Evolutionary conservation across 2,797 vertebrate species (phyloP).

Genomic region (Neomorphus geoffroyi): DNA sequence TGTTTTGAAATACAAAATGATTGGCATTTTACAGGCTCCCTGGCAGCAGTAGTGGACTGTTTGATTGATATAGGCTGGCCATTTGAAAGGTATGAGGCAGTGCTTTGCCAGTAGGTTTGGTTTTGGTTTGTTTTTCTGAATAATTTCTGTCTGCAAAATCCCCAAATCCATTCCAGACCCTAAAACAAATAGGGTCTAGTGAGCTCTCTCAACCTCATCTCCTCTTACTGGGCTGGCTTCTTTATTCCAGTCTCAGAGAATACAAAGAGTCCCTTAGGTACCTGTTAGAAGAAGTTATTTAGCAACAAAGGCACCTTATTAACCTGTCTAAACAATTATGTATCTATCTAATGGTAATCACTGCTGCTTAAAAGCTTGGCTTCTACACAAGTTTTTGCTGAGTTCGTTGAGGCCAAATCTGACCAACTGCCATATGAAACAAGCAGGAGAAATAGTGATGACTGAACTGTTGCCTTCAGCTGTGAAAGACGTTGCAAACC

Average conservation of each 20-base stretch:
- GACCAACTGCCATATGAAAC: not conserved
- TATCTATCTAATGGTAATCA: not conserved
- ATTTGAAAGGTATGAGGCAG: not conserved
- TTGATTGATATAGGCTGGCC: not conserved
- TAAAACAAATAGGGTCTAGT: not conserved
- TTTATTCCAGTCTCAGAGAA: not conserved
- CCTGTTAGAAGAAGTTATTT: not conserved
- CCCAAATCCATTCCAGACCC: not conserved
- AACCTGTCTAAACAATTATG: not conserved
- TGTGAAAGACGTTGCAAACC: not conserved
- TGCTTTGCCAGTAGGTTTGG: not conserved
- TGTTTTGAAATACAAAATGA: not conserved
- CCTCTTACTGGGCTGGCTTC: not conserved
- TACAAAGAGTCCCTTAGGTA: not conserved
- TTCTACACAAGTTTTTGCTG: not conserved
- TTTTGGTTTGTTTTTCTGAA: not conserved
- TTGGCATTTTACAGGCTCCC: not conserved
- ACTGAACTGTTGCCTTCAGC: not conserved
- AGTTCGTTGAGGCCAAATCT: not conserved
- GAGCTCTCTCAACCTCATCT: not conserved
- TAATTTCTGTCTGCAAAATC: not conserved
- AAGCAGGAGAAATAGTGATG: not conserved
- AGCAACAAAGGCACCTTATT: not conserved
- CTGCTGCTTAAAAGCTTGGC: not conserved
- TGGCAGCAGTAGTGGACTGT: not conserved